Evolutionary conservation across 1,140 invertebrate genomes (phyloP).

Genomic region (Drosophila albomicans): DNA sequence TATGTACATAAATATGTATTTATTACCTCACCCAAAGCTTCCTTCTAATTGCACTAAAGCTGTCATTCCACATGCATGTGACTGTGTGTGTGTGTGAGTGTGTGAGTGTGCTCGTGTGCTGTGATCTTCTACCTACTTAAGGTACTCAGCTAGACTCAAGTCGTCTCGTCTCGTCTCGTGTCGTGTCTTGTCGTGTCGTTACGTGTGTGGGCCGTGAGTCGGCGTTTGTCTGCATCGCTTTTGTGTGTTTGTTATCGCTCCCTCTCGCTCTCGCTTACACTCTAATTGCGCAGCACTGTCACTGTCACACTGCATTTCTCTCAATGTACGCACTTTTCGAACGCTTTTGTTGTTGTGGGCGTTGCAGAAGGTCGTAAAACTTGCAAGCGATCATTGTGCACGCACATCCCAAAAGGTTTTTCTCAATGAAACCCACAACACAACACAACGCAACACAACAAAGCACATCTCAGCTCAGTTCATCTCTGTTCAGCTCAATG

Average conservation of each 20-base stretch:
- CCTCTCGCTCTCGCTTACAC: constrained; percentile 19
- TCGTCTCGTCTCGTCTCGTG: constrained; percentile 17
- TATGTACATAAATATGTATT: constrained; percentile 7
- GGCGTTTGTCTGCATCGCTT: constrained; percentile 52
- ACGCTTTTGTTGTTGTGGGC: constrained; percentile 57
- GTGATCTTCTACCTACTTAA: constrained; percentile 44
- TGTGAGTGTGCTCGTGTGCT: background rate
- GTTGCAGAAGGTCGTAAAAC: constrained; percentile 78
- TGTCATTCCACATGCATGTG: background rate
- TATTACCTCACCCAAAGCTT: constrained; percentile 56
- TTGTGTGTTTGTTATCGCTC: constrained; percentile 22
- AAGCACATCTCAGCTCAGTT: no score
- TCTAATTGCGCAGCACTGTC: constrained; percentile 40
- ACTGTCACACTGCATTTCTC: constrained; percentile 54
- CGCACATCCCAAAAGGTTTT: constrained; percentile 72
- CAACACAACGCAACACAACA: background rate
- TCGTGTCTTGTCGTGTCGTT: constrained; percentile 27
- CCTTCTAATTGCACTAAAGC: constrained; percentile 49
- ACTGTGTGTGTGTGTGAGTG: background rate
- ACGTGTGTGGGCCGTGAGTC: constrained; percentile 68
- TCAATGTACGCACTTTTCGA: constrained; percentile 60
- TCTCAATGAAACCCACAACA: constrained; percentile 63
- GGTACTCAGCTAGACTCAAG: constrained; percentile 30
- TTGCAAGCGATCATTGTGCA: constrained; percentile 66
- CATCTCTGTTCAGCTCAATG: constrained; percentile 1